These are phyloP conservation scores for Tautogolabrus adspersus DNA, from an alignment of 2,113 vertebrate genomes.

Conservation along the genomic window DNA sequence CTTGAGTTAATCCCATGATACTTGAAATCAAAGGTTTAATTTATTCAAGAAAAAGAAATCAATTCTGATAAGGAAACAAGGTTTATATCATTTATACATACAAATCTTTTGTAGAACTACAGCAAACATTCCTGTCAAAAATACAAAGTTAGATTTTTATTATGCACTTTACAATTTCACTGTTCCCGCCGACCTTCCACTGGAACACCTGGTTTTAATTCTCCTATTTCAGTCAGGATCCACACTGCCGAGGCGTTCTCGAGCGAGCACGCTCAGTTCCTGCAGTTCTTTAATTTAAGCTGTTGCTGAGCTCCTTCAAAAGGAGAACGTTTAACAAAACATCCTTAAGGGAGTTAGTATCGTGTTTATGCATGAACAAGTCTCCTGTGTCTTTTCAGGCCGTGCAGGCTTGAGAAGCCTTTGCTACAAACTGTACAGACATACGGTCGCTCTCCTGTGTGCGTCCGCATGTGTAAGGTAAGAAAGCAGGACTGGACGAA, in stretches of 20 bases:
- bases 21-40: constrained; percentile 36
- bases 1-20: constrained; percentile 17
- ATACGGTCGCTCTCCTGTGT: constrained; percentile 78
- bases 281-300: background rate
- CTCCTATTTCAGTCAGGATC: background rate
- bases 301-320: constrained; percentile 5
- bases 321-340: background rate
- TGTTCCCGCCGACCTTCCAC: constrained; percentile 32
- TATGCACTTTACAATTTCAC: constrained; percentile 61
- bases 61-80: constrained; percentile 49
- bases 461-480: constrained; percentile 79
- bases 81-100: constrained; percentile 64
- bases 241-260: background rate
- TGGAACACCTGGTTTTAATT: constrained; percentile 10
- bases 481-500: constrained; percentile 81
- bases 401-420: constrained; percentile 78
- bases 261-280: background rate
- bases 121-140: constrained; percentile 75
- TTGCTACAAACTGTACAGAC: constrained; percentile 72
- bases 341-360: background rate
- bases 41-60: constrained; percentile 66
- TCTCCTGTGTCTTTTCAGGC: constrained; percentile 76
- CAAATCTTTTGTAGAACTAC: constrained; percentile 66
- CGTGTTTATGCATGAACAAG: constrained; percentile 72
- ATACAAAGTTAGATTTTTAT: constrained; percentile 64